These are phyloP conservation scores for Aurelia sp. DNA, from an alignment of 30 jellyfish, hydroid and myxozoan genomes.

Conservation along the genomic window DNA sequence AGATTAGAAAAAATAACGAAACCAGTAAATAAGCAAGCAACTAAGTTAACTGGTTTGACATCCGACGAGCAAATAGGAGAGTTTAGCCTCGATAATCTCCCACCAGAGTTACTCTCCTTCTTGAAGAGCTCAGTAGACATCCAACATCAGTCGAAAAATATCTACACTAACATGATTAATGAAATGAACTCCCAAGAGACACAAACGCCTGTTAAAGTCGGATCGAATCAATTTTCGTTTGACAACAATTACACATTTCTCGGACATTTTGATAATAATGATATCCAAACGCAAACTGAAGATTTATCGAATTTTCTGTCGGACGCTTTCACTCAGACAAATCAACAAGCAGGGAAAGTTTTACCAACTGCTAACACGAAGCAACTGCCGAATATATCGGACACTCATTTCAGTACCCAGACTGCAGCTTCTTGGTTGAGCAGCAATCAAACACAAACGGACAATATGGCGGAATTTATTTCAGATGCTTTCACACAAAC, in stretches of 20 bases:
- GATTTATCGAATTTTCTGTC: conserved; percentile 29
- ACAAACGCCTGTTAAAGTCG: conserved; percentile 28
- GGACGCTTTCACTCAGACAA: conserved; percentile 70
- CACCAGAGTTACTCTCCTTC: conserved; percentile 41
- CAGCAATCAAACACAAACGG: conserved; percentile 44
- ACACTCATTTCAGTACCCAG: not conserved
- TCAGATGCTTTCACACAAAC: conserved; percentile 63
- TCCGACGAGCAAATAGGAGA: conserved; percentile 2
- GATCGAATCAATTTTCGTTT: conserved; percentile 8
- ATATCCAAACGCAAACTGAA: conserved; percentile 47
- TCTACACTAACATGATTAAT: not conserved
- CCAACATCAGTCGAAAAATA: not conserved
- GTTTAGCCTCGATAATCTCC: conserved; percentile 27
- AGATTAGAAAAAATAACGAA: not conserved
- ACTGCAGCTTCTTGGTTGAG: conserved; percentile 19
- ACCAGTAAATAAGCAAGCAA: not conserved
- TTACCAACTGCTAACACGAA: not conserved
- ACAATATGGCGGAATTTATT: conserved; percentile 25
- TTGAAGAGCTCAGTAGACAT: conserved; percentile 11
- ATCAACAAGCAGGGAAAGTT: conserved; percentile 11
- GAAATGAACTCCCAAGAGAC: conserved; percentile 49
- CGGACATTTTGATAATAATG: conserved; percentile 33
- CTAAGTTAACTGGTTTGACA: not conserved
- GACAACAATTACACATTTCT: conserved; percentile 13
- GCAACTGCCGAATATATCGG: not conserved